Evolutionary conservation across 2,888 invertebrate species (phyloP).

Genomic region (Mesorhabditis spiculigera): DNA sequence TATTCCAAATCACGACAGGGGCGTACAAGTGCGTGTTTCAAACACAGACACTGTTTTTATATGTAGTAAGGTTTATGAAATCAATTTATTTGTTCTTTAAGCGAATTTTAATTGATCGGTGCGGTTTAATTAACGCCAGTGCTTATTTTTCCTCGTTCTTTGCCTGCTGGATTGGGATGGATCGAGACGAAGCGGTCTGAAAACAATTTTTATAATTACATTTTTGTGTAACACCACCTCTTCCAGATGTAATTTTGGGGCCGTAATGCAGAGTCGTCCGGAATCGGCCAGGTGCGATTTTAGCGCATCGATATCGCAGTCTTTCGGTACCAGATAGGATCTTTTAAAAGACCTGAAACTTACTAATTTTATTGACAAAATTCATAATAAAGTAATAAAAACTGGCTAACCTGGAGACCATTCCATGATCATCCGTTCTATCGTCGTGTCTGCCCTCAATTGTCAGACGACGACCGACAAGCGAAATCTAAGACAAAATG

Average conservation of each 20-base stretch:
- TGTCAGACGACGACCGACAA: neutral
- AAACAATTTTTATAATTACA: too few relatives aligned
- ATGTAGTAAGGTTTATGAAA: too few relatives aligned
- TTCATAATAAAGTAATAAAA: neutral
- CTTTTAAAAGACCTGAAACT: neutral
- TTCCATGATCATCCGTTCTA: slow-evolving; percentile 1
- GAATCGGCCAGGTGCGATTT: neutral
- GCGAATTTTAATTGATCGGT: too few relatives aligned
- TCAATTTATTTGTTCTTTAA: too few relatives aligned
- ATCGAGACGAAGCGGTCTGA: too few relatives aligned
- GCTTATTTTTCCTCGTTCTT: too few relatives aligned
- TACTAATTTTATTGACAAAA: neutral
- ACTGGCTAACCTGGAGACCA: slow-evolving; percentile 4
- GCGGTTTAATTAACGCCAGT: too few relatives aligned
- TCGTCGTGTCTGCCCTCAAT: neutral
- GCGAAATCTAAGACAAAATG: neutral
- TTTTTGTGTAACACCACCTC: neutral
- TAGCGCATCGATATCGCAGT: neutral
- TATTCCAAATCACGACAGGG: too few relatives aligned
- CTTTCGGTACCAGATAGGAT: slow-evolving; percentile 1
- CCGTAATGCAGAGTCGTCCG: neutral
- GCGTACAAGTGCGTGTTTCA: too few relatives aligned
- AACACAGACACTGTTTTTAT: too few relatives aligned
- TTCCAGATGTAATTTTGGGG: neutral
- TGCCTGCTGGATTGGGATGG: too few relatives aligned